phyloP scores from a whole-genome alignment of 1,140 invertebrate species.

The Oreohelix idahoensis region DNA sequence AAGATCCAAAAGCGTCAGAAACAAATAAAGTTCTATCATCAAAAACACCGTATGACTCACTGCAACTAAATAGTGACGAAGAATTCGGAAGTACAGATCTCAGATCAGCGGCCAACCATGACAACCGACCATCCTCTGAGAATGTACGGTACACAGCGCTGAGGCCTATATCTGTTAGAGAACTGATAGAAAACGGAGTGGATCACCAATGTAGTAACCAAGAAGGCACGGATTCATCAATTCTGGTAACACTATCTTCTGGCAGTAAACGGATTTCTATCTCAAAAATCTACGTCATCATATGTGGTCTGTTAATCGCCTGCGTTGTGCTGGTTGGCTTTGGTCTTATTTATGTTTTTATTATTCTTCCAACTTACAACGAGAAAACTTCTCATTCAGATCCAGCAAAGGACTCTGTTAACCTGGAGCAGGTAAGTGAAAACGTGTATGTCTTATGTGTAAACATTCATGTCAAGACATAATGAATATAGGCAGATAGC shows the following conservation, averaged over 20 bases:
- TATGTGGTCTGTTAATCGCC: conserved; percentile 23
- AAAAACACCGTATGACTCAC: not conserved
- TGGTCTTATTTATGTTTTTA: conserved; percentile 39
- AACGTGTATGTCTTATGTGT: too few species aligned
- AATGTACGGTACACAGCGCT: conserved; percentile 6
- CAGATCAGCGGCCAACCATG: not conserved
- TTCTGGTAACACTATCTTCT: conserved; percentile 40
- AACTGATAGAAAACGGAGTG: not conserved
- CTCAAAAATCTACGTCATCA: conserved; percentile 29
- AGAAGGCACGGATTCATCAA: conserved; percentile 34
- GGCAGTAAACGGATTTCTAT: not conserved
- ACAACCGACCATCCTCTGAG: not conserved
- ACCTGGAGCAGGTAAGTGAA: too few species aligned
- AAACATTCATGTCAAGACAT: too few species aligned
- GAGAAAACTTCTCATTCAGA: conserved; percentile 5
- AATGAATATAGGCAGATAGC: too few species aligned
- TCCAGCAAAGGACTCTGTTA: not conserved
- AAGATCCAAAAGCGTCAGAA: not conserved
- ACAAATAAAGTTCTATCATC: not conserved
- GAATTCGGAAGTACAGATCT: not conserved
- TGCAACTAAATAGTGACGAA: not conserved
- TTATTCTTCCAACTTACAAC: conserved; percentile 33
- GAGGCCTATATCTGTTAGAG: not conserved
- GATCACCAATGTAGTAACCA: not conserved
- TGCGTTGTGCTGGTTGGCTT: conserved; percentile 10